Conservation (phyloP, 30 jellyfish, hydroid and myxozoan species). For the Sanderia malayensis region DNA sequence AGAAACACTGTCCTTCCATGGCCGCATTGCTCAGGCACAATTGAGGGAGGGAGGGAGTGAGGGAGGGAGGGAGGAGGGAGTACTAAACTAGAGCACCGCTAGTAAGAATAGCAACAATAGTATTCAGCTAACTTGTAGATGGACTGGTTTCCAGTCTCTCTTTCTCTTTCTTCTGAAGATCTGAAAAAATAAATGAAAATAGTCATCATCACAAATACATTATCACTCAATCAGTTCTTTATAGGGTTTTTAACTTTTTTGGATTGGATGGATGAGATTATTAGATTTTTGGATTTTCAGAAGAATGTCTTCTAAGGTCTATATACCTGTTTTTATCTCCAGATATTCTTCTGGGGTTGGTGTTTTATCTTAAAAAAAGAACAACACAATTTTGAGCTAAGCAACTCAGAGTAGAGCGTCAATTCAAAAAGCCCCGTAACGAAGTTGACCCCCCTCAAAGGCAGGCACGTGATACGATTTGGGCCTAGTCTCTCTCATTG, state of each 20-base stretch:
- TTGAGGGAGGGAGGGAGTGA: too few relatives aligned
- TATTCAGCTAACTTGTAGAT: not conserved
- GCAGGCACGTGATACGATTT: not conserved
- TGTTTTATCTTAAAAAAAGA: constrained; percentile 13
- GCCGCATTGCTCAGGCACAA: too few relatives aligned
- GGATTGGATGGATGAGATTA: too few relatives aligned
- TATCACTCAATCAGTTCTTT: not conserved
- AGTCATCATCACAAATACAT: not conserved
- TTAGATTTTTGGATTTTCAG: too few relatives aligned
- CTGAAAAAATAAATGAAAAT: not conserved
- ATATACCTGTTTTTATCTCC: not conserved
- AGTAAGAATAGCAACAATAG: too few relatives aligned
- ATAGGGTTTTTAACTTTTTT: too few relatives aligned
- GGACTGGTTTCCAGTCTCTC: not conserved
- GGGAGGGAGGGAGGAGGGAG: too few relatives aligned
- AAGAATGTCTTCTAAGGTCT: too few relatives aligned
- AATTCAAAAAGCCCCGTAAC: not conserved
- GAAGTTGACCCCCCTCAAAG: not conserved
- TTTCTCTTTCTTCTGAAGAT: not conserved
- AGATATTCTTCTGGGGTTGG: constrained; percentile 23
- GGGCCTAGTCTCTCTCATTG: not conserved
- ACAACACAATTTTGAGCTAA: too few relatives aligned
- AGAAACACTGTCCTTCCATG: too few relatives aligned
- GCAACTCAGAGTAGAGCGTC: not conserved
- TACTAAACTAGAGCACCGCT: too few relatives aligned